Percentiles rank a stretch among this genome's conserved stretches.
phyloP scores from a whole-genome alignment of 2,888 invertebrate genomes.

The Eristalinus aeneus region DNA sequence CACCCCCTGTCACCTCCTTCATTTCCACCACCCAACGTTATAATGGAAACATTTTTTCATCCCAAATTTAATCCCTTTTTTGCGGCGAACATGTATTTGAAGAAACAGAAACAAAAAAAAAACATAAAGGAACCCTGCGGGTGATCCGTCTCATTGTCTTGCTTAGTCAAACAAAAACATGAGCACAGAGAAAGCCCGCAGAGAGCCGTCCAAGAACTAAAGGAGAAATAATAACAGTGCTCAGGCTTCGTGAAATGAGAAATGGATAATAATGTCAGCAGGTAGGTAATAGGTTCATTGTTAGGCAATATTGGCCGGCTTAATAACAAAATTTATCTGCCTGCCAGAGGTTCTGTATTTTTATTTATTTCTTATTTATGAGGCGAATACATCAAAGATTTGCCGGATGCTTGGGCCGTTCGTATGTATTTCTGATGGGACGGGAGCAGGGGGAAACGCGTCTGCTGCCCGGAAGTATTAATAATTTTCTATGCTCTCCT shows the following conservation, averaged over 20 bases:
- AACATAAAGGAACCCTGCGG: constrained; percentile 2
- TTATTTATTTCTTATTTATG: background rate
- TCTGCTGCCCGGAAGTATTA: background rate
- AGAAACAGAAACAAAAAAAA: background rate
- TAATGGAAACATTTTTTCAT: constrained; percentile 23
- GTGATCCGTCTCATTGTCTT: constrained; percentile 18
- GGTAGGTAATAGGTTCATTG: constrained; percentile 9
- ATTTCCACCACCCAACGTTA: background rate
- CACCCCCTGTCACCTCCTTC: background rate
- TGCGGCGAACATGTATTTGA: constrained; percentile 8
- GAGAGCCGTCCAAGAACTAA: background rate
- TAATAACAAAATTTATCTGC: constrained; percentile 18
- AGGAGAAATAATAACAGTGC: background rate
- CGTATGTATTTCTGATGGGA: background rate
- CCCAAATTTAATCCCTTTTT: constrained; percentile 29
- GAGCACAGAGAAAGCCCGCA: background rate
- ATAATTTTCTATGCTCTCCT: background rate
- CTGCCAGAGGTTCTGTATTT: background rate
- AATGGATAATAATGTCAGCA: constrained; percentile 15
- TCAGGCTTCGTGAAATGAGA: background rate
- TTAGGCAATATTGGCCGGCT: constrained; percentile 11
- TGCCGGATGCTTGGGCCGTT: too few relatives aligned
- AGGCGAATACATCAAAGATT: constrained; percentile 3
- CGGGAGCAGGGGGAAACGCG: background rate
- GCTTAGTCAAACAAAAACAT: background rate